Evolutionary conservation across 1,140 invertebrate genomes (phyloP), one percentile per base, ranked within the genome.

Genomic region (Drosophila ironensis): DNA sequence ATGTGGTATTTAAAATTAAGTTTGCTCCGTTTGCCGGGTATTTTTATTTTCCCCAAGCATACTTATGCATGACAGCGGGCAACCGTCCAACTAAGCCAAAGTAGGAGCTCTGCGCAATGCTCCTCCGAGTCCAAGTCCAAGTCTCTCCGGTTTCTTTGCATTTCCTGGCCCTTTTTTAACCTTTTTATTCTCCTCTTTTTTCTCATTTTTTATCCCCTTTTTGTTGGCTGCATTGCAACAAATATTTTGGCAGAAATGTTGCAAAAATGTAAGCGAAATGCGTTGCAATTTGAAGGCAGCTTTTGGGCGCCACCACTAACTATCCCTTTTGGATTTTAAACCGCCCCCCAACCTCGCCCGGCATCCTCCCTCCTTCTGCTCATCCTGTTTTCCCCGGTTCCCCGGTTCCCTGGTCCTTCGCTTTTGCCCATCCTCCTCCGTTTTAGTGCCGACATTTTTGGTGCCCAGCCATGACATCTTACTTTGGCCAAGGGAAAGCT

Each of bases 191-290:
- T 35, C n/a, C 28, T 6, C 14, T 33, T 22, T 9, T 42, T 8
- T 2, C 16, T 8, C n/a, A n/a, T 17, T 19, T 57, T n/a, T 25
- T 42, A 7, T 17, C 17, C 20, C 11, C 3, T 38, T 27, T 20
- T 63, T 63, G 14, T 61, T 47, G 30, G 37, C 61, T 45, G 64
- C 48, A 68, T 38, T 68, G 64, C 64, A 68, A 67, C 61, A 69
- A 69, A 69, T 69, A 69, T 69, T 69, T 69, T 69, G 52, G 66
- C 56, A 75, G 72, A 68, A 81, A 75, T 81, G 71, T 81, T 59
- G 75, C 75, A 56, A 76, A 76, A 72, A 82, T 81, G 72, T 82
- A 48, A 68, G 68, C 77, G 72, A 80, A 72, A 59, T 74, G 75
- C 72, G 66, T 59, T 54, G 12, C 41, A 24, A 61, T 27, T 47